Base-by-base conservation (phyloP, 2,888 invertebrate genomes). In the Parnassius mnemosyne region DNA sequence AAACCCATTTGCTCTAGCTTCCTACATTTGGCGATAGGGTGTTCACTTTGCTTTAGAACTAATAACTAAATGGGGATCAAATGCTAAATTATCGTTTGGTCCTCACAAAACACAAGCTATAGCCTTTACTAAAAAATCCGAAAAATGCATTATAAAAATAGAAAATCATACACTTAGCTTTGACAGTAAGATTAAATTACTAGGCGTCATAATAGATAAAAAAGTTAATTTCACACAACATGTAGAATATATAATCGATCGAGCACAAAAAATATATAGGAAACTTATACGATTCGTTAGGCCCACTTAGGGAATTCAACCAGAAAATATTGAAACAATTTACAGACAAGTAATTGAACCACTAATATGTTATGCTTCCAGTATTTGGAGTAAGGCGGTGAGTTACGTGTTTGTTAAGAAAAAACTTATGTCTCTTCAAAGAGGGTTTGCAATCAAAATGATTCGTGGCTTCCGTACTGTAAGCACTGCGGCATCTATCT, bases 131-230 rank as follows among this genome's bases (percentile, higher is more conserved):
- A n/a, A 11, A 1, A 62, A 55, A 43, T 50, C 57, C 3, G 11
- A 42, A 55, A 59, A 66, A 66, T 58, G 49, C 57, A 65, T 67
- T 62, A 61, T 65, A 59, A 64, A 60, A 64, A 57, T 53, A 12
- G 57, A 62, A 56, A 66, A 61, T 59, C 65, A 65, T 66, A 53
- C 10, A 2, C 42, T 53, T 2, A 42, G 43, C 42, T 53, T 42
- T 43, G 5, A 9, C 59, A 60, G 46, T 52, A 54, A 13, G 55
- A 61, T 55, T 3, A 51, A 51, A 25, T 11, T 20, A 7, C 50
- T 50, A 3, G 50, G 50, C 3, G 16, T 50, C n/a, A 50, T 16
- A 9, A 50, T n/a, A n/a, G n/a, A n/a, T n/a, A n/a, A n/a, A n/a
- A n/a, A n/a, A n/a, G n/a, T n/a, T n/a, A n/a, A n/a, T 50, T 63